Percentiles rank a stretch among this genome's conserved stretches.
These are phyloP conservation scores for Drosophila anomelani DNA, from an alignment of 2,888 invertebrate genomes.

Conservation along the genomic window DNA sequence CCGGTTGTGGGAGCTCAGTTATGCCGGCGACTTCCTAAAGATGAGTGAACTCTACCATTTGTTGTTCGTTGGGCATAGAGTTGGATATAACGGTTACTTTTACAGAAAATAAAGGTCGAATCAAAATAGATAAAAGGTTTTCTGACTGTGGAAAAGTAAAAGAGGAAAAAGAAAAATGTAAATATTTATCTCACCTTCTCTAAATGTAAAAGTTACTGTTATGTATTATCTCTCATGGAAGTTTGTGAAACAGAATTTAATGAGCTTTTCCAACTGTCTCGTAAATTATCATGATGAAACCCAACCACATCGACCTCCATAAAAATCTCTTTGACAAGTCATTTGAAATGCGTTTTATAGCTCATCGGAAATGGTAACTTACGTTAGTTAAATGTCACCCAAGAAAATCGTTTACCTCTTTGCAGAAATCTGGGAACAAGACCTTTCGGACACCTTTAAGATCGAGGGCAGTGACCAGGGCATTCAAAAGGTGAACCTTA, in stretches of 20 bases:
- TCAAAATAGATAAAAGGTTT: slow-evolving; percentile 8
- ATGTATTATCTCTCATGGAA: not conserved
- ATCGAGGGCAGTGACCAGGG: slow-evolving; percentile 87
- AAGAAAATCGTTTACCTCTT: slow-evolving; percentile 3
- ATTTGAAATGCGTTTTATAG: not conserved
- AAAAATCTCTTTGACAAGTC: not conserved
- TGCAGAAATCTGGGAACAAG: slow-evolving; percentile 85
- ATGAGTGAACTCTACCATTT: slow-evolving; percentile 21
- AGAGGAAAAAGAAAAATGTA: too few species aligned
- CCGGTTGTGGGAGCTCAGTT: slow-evolving; percentile 57
- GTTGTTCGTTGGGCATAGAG: slow-evolving; percentile 15
- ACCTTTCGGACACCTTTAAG: slow-evolving; percentile 86
- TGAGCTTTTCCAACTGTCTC: too few species aligned
- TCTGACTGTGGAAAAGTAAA: not conserved
- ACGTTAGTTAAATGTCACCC: slow-evolving; percentile 4
- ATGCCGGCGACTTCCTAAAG: slow-evolving; percentile 20
- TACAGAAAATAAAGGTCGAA: not conserved
- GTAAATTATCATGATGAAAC: not conserved
- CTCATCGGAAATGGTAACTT: not conserved
- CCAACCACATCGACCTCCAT: not conserved
- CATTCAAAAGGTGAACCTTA: slow-evolving; percentile 86
- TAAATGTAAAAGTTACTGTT: not conserved
- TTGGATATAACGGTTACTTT: slow-evolving; percentile 11
- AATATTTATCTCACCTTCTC: not conserved
- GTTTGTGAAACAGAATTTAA: too few species aligned